Percentiles rank a stretch among this genome's conserved stretches.
phyloP scores from a whole-genome alignment of 2,797 vertebrate species.

The Choloepus didactylus region DNA sequence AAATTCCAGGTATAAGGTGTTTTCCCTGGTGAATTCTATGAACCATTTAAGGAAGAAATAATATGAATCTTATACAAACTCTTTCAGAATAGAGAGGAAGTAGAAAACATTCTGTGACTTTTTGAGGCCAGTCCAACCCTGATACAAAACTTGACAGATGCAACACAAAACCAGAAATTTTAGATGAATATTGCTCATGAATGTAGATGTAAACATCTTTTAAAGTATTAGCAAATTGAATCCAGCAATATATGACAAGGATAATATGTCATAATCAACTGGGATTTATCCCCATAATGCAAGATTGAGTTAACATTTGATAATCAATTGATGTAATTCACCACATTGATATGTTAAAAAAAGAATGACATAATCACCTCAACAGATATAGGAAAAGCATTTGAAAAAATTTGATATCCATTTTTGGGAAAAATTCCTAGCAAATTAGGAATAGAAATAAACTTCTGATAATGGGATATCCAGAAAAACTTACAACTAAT shows the following conservation, averaged over 20 bases:
- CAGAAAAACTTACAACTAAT: neutral
- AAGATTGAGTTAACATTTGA: neutral
- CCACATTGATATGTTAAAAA: neutral
- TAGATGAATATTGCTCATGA: neutral
- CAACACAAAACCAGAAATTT: neutral
- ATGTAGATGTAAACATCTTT: neutral
- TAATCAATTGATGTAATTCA: neutral
- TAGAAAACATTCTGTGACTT: neutral
- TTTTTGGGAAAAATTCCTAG: neutral
- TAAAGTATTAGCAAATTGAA: conserved; percentile 4
- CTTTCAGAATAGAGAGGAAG: neutral
- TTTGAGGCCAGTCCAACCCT: neutral
- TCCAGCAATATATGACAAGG: neutral
- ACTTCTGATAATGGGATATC: neutral
- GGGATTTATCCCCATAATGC: neutral
- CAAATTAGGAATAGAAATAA: neutral
- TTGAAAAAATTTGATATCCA: neutral
- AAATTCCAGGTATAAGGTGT: neutral
- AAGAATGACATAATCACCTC: neutral
- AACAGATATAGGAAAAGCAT: neutral
- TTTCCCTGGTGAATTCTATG: conserved; percentile 2
- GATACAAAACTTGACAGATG: neutral
- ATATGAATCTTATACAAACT: neutral
- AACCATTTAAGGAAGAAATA: neutral
- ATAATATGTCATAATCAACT: neutral